phyloP scores from a whole-genome alignment of 2,888 invertebrate genomes.

The Eugnorisma glareosa region DNA sequence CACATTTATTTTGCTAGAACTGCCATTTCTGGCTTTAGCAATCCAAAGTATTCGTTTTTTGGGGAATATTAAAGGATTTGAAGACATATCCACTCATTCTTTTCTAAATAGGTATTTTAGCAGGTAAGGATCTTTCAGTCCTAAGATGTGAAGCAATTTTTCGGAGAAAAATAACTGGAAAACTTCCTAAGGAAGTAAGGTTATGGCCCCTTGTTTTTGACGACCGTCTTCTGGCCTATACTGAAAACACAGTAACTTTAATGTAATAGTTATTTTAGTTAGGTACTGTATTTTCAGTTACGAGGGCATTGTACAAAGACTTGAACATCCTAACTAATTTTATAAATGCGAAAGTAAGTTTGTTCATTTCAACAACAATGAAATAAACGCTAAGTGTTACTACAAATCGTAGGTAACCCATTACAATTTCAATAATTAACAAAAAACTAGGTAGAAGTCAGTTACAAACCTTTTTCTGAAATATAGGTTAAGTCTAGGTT shows the following conservation, averaged over 20 bases:
- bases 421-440: too few species aligned
- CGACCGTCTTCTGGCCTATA: not conserved
- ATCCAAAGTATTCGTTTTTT: constrained; percentile 13
- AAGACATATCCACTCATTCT: not conserved
- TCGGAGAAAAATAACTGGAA: not conserved
- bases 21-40: constrained; percentile 9
- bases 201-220: not conserved
- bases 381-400: too few species aligned
- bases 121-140: not conserved
- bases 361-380: too few species aligned
- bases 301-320: not conserved
- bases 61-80: constrained; percentile 18
- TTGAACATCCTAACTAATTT: too few species aligned
- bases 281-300: not conserved
- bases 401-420: too few species aligned
- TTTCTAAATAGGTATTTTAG: not conserved
- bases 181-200: not conserved
- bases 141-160: not conserved
- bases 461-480: too few species aligned
- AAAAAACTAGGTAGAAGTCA: too few species aligned
- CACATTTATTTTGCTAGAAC: constrained; percentile 36
- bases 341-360: too few species aligned
- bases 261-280: not conserved
- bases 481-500: too few species aligned
- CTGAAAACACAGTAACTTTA: not conserved